Evolutionary conservation across 35 echinoderm and acorn worm genomes (phyloP), one percentile per base, ranked within the genome.

Genomic region (Amphiura filiformis): DNA sequence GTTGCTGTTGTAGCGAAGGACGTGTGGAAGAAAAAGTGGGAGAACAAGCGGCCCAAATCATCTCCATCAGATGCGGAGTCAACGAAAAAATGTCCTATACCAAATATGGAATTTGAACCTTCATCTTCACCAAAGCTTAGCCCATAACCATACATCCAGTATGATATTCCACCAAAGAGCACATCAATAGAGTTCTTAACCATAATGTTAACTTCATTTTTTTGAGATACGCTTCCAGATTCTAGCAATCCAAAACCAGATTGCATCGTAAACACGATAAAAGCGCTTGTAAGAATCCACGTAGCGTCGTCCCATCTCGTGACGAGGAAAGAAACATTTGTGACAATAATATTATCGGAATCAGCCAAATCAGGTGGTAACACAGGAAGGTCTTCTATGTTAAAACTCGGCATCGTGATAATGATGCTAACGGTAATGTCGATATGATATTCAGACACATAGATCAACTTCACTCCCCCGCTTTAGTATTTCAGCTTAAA

Each of bases 161-260:
- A 95, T 33, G 89, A 77, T 28, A 87, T 88, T 26, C 93, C 93
- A 32, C 93, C 93, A 40, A 95, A 95, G 0, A 94, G 64, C 9
- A 94, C 92, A 80, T 95, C 93, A 18, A 95, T 86, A 1, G 90
- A 76, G 39, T 95, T 95, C 44, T 95, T 95, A 0, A 95, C 86
- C 93, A 95, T 95, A 31, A 95, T 95, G 70, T 92, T 95, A 17
- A 95, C 93, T 86, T 95, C 93, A 81, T 91, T 95, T 78, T 91
- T 95, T 17, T 36, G 37, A 13, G 93, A 95, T 2, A 89, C 93
- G 38, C 84, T 91, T 4, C 93, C 93, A 1, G 89, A 91, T 84
- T 95, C 93, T 13, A 95, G 86, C 15, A 95, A 82, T 13, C 93
- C 93, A 87, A 95, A 95, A 20, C 93, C 93, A 34, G 93, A 95